Evolutionary conservation across 2,797 vertebrate genomes (phyloP), one percentile per base, ranked within the genome.

Genomic region (Synanceia verrucosa): DNA sequence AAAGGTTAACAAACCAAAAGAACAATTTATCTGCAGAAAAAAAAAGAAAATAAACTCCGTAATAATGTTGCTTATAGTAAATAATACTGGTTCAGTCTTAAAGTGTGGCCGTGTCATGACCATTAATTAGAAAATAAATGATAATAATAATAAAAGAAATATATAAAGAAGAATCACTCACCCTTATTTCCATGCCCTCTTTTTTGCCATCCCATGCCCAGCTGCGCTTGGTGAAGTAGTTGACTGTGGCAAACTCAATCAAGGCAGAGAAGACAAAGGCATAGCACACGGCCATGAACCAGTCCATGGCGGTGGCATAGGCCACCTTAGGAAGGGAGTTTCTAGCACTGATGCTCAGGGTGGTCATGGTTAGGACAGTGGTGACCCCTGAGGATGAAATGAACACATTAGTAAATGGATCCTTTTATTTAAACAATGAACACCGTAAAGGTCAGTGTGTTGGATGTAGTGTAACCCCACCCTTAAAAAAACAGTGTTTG

Each of bases 271-370:
- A 99, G 91, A 99, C 98, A 87, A 99, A 99, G 90, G 98, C 97
- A 82, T 99, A 99, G 94, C 98, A 99, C 90, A 99, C 98, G 3
- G 98, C 98, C 96, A 99, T 99, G 95, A 99, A 99, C 98, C 98
- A 99, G 94, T 99, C 98, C 98, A 99, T 99, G 92, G 98, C 98
- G 16, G 98, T 99, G 89, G 98, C 97, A 14, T 99, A 99, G 58
- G 98, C 98, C 92, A 99, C 97, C 88, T 99, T 99, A 82, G 98
- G 98, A 74, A 99, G 94, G 19, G 98, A 99, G 94, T 99, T 99
- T 93, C 98, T 95, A 86, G 98, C 98, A 90, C 98, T 99, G 95
- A 99, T 99, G 93, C 98, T 99, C 84, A 99, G 91, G 1, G 98
- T 99, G 68, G 98, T 99, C 98, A 99, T 99, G 85, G 98, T 99